phyloP scores from a whole-genome alignment of 23 tunicate species.

The Ascidia mentula region DNA sequence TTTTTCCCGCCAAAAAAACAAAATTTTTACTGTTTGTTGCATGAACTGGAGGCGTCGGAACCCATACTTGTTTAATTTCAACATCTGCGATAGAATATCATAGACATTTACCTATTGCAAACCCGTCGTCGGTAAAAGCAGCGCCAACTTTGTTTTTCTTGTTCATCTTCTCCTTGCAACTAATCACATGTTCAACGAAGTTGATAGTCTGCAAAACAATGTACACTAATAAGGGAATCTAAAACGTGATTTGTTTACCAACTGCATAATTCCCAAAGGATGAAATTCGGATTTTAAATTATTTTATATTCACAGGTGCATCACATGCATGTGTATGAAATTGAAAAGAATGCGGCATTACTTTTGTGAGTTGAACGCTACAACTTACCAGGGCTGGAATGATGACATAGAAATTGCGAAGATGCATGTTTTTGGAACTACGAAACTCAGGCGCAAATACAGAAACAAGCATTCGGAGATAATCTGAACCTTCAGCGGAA shows the following conservation, averaged over 20 bases:
- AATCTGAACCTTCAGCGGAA: constrained; percentile 87
- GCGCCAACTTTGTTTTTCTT: constrained; percentile 95
- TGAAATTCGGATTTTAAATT: too few relatives aligned
- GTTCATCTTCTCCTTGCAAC: constrained; percentile 92
- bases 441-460: constrained; percentile 88
- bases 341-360: too few relatives aligned
- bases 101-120: constrained; percentile 74
- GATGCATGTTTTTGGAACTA: constrained; percentile 76
- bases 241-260: not conserved
- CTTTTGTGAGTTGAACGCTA: too few relatives aligned
- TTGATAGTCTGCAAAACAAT: constrained; percentile 52
- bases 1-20: too few relatives aligned
- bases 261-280: not conserved
- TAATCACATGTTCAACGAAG: constrained; percentile 82
- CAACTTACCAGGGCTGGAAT: constrained; percentile 67
- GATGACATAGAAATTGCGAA: constrained; percentile 79
- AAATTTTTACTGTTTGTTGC: too few relatives aligned
- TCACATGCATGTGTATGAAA: too few relatives aligned
- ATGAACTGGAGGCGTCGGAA: too few relatives aligned
- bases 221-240: not conserved
- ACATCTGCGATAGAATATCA: too few relatives aligned
- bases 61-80: too few relatives aligned
- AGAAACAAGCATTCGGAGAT: constrained; percentile 69
- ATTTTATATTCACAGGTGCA: too few relatives aligned
- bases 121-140: constrained; percentile 92